Percentiles rank a stretch among this genome's conserved stretches.
phyloP scores from a whole-genome alignment of 2,797 vertebrate genomes.

The Rhynchotus rufescens region DNA sequence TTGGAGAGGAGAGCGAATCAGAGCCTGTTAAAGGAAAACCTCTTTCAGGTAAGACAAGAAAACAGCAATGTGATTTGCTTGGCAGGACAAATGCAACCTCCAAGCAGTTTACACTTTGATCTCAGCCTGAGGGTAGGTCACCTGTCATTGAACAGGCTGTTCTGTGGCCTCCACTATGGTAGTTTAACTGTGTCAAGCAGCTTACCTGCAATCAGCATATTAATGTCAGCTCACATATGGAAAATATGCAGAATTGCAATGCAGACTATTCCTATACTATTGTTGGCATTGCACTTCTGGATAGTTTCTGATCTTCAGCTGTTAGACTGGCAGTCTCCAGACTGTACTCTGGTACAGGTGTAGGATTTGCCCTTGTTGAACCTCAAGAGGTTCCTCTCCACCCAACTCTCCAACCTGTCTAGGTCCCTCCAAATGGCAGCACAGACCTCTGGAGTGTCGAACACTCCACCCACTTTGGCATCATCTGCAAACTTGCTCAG shows the following conservation, averaged over 20 bases:
- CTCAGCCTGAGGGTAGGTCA: neutral
- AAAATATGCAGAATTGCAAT: neutral
- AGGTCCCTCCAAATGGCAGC: no score
- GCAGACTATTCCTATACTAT: neutral
- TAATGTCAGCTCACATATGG: neutral
- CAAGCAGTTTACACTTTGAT: neutral
- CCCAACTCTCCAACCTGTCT: no score
- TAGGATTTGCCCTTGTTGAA: no score
- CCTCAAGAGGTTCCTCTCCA: no score
- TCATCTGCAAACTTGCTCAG: no score
- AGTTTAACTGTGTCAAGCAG: neutral
- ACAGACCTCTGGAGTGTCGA: no score
- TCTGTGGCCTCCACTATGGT: neutral
- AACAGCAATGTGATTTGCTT: neutral
- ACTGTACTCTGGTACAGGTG: neutral
- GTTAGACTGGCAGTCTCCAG: neutral
- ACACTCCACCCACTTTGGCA: no score
- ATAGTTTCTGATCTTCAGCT: neutral
- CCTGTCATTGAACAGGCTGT: neutral
- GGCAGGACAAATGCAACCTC: neutral
- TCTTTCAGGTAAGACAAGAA: slow-evolving; percentile 65
- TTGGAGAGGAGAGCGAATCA: neutral
- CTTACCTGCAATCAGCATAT: neutral
- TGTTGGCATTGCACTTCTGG: neutral
- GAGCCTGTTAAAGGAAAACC: slow-evolving; percentile 30